Evolutionary conservation across 2,113 vertebrate species (phyloP).

Genomic region (Brienomyrus brachyistius): DNA sequence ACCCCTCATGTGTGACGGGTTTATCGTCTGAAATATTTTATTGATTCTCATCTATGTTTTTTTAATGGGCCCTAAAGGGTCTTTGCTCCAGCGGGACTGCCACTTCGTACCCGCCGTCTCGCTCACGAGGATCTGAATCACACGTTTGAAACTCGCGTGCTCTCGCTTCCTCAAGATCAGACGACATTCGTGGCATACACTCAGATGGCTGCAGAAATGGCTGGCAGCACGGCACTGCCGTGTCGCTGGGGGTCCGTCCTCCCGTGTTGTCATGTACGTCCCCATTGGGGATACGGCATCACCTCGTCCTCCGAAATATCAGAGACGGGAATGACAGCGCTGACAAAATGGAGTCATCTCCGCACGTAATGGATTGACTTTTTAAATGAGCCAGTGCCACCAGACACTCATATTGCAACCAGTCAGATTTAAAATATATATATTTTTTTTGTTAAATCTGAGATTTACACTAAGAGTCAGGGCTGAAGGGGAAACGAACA

Average conservation of each 20-base stretch:
- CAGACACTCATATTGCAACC: background rate
- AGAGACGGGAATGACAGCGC: background rate
- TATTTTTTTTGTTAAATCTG: background rate
- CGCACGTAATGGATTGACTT: background rate
- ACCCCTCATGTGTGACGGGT: background rate
- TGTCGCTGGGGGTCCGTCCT: background rate
- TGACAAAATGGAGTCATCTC: background rate
- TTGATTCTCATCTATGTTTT: constrained; percentile 2
- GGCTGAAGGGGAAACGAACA: background rate
- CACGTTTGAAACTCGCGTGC: background rate
- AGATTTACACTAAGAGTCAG: constrained; percentile 19
- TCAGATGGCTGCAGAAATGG: background rate
- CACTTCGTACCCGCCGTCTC: background rate
- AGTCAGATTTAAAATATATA: background rate
- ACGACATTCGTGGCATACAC: background rate
- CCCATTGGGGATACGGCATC: background rate
- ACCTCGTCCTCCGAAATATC: background rate
- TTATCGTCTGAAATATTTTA: background rate
- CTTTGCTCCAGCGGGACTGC: background rate
- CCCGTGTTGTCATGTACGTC: background rate
- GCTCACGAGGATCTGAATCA: background rate
- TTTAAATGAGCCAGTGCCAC: background rate
- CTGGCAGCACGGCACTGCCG: background rate
- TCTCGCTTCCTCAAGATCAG: background rate
- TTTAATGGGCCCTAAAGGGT: background rate